phyloP scores from a whole-genome alignment of 2,113 vertebrate species.

The Genyomyrus donnyi region DNA sequence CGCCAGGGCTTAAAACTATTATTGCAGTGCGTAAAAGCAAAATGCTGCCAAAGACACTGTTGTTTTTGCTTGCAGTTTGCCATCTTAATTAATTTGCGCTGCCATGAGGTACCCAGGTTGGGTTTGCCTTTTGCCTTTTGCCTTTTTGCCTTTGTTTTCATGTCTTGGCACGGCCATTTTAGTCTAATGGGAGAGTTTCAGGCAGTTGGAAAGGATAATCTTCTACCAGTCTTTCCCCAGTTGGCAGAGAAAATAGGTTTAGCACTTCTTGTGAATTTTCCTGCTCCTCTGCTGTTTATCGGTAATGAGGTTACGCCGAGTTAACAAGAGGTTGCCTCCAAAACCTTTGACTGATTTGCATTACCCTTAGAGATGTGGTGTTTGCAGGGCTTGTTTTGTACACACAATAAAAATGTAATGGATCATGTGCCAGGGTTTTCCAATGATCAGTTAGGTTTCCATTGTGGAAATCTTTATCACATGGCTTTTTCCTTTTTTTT shows the following conservation, averaged over 20 bases:
- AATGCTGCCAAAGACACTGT: not conserved
- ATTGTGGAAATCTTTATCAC: conserved; percentile 33
- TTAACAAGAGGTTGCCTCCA: conserved; percentile 3
- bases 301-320: conserved; percentile 7
- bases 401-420: conserved; percentile 23
- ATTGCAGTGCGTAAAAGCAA: not conserved
- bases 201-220: not conserved
- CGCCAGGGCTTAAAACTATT: conserved; percentile 22
- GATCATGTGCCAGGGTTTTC: conserved; percentile 11
- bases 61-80: not conserved
- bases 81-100: not conserved
- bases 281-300: not conserved
- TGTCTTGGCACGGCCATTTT: not conserved
- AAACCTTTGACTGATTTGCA: not conserved
- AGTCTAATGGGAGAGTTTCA: not conserved
- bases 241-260: not conserved
- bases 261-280: not conserved
- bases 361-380: conserved; percentile 27
- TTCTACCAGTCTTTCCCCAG: not conserved
- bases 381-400: not conserved
- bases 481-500: conserved; percentile 10
- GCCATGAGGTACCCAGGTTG: not conserved
- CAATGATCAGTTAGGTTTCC: conserved; percentile 26
- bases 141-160: not conserved
- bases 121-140: not conserved